Base-by-base conservation (phyloP, 2,113 vertebrate species). In the Thunnus maccoyii region DNA sequence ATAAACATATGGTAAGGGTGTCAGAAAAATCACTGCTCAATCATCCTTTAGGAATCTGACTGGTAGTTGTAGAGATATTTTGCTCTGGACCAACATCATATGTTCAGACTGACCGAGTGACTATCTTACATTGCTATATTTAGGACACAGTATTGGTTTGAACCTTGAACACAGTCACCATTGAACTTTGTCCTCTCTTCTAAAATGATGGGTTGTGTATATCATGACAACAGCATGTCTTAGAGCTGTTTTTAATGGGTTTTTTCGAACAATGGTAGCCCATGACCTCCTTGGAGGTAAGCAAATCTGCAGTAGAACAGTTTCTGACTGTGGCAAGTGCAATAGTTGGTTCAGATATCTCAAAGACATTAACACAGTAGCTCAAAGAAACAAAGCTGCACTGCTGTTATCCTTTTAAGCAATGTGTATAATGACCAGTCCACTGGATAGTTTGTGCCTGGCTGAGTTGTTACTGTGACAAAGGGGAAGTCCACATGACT, bases 401-500 rank as follows among this genome's bases (percentile, higher is more conserved):
- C 27, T 15, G 74, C 32, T 41, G 65, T 77, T 63, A 81, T 81
- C 73, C 64, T 81, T 81, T 48, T 54, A 60, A 70, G 77, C 70
- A 27, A 51, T 64, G 50, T 54, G 13, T 44, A 22, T 56, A 41
- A 74, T 47, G 56, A 58, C 47, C 51, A 12, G 67, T 73, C 32
- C 30, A 47, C 79, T 44, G 48, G 73, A 57, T 71, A 63, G 66
- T 55, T 69, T 72, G 71, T 77, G 78, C 32, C 57, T 56, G 54
- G 70, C 65, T 62, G 72, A 67, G 76, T 58, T 74, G 67, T 88
- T 72, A 41, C 73, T 65, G 16, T 84, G 56, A 86, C 60, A 72
- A 73, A 89, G 51, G 58, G 71, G 48, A 74, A 65, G 50, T 73
- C 83, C 73, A 78, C 70, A 74, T 52, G 84, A 88, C 68, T 74